Evolutionary conservation across 2,888 invertebrate species (phyloP), one percentile per base, ranked within the genome.

Genomic region (Drepana falcataria): DNA sequence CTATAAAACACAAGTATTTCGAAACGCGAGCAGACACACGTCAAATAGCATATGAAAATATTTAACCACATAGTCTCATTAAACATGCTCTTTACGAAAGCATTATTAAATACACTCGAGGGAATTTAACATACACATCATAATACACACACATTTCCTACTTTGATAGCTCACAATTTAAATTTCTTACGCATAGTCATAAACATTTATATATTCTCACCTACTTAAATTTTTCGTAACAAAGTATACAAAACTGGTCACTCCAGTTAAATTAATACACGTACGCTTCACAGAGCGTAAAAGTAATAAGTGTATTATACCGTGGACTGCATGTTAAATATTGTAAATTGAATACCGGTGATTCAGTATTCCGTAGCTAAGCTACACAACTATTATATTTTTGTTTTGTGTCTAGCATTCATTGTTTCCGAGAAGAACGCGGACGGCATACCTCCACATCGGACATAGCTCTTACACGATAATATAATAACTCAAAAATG

Each of bases 371-470:
- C 37, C 37, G 37, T 37, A 37, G 4, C 51, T n/a, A 6, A 37
- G 4, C 51, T n/a, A 6, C 21, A 21, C 21, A 21, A 21, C 53
- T 44, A 57, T 57, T 51, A 57, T 52, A 58, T 58, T 62, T 59
- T 60, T 54, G 56, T 55, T 61, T 21, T 55, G 57, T 60, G 59
- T 60, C 62, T 61, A 67, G 57, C 59, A 58, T 57, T 58, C 56
- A 55, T 53, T 49, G 55, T 40, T 68, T 68, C 65, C 56, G 35
- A 63, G 65, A 65, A 67, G 35, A 55, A 37, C 37, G 37, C 37
- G 37, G 4, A 37, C 37, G 54, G 51, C 57, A 59, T 57, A 56
- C 35, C 35, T 48, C n/a, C 57, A 56, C 49, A 48, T 55, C 54
- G 48, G 47, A 47, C 56, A 55, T 55, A 59, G 59, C 54, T 21